phyloP scores from a whole-genome alignment of 2,888 invertebrate genomes.

The Spisula subtruncata region DNA sequence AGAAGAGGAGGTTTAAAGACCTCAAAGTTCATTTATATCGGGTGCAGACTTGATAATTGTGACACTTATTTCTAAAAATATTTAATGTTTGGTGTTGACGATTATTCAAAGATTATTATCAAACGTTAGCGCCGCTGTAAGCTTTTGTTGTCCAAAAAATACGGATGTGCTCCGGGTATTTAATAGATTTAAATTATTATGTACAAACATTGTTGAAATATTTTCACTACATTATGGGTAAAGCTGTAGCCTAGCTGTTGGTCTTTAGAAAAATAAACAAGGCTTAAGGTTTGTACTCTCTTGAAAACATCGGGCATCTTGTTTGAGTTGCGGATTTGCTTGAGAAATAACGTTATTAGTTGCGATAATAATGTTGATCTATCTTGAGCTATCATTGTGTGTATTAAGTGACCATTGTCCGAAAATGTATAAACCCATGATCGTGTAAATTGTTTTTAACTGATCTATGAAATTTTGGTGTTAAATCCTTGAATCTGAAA shows the following conservation, averaged over 20 bases:
- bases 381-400: not conserved
- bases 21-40: not conserved
- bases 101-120: not conserved
- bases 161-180: not conserved
- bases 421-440: not conserved
- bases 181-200: not conserved
- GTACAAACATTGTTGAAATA: constrained; percentile 18
- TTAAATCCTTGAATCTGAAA: not conserved
- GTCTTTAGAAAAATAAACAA: not conserved
- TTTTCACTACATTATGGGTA: not conserved
- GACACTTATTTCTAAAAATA: not conserved
- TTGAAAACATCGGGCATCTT: not conserved
- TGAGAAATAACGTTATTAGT: not conserved
- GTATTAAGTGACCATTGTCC: not conserved
- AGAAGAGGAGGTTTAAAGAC: not conserved
- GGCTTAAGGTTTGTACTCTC: not conserved
- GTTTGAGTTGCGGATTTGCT: not conserved
- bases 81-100: not conserved
- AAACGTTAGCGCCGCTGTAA: not conserved
- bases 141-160: not conserved
- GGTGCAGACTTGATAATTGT: not conserved
- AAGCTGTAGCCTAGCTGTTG: constrained; percentile 9
- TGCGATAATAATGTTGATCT: not conserved
- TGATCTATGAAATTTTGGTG: not conserved
- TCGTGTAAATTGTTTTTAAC: not conserved